These are phyloP conservation scores for cattle (Bos taurus) DNA, from an alignment of 2,113 vertebrate genomes.

Conservation along the genomic window ARS-UCD2.0 NC_037349.1:55159501-55160000, in stretches of 20 bases:
- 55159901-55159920: background rate
- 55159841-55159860: background rate
- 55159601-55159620: background rate
- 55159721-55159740: background rate
- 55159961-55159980: background rate
- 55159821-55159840: background rate
- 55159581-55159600: background rate
- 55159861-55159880: rapidly evolving
- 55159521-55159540: background rate
- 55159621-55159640: background rate
- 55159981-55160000: background rate
- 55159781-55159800: background rate
- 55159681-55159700: background rate
- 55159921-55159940: background rate
- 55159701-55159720: background rate
- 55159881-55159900: background rate
- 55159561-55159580: rapidly evolving
- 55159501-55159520: background rate
- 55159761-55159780: background rate
- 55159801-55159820: background rate
- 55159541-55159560: background rate
- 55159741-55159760: background rate
- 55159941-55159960: background rate
- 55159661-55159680: background rate
- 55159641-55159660: background rate